These are phyloP conservation scores for Oryctes rhinoceros DNA, from an alignment of 1,140 invertebrate genomes.

Conservation along the genomic window DNA sequence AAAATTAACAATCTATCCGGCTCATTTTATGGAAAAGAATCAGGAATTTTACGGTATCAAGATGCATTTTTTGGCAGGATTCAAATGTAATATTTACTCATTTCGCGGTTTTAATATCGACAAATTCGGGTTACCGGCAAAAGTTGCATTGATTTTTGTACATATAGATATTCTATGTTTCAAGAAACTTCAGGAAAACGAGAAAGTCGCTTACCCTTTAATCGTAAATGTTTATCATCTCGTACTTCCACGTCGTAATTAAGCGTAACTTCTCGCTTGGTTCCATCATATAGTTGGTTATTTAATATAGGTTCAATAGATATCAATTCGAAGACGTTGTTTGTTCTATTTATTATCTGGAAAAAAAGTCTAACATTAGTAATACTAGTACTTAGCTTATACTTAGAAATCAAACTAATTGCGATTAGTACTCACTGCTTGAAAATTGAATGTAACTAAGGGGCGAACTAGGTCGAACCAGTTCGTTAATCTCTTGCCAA, in stretches of 20 bases:
- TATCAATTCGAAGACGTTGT: constrained; percentile 95
- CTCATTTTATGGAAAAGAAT: no score
- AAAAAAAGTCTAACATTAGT: constrained; percentile 45
- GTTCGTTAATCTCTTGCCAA: constrained; percentile 89
- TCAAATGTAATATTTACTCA: no score
- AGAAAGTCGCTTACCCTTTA: constrained; percentile 69
- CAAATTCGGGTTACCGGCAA: no score
- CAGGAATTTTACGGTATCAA: no score
- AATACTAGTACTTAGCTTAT: background rate
- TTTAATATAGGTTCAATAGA: constrained; percentile 83
- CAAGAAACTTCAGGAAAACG: no score
- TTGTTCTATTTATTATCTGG: constrained; percentile 91
- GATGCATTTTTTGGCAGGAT: no score
- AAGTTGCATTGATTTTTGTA: no score
- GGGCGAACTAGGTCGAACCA: constrained; percentile 92
- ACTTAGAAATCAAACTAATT: no score
- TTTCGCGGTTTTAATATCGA: no score
- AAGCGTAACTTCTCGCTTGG: constrained; percentile 66
- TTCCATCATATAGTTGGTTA: constrained; percentile 68
- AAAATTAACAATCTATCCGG: no score
- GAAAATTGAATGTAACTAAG: constrained; percentile 92
- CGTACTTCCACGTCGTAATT: constrained; percentile 70
- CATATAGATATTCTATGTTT: no score
- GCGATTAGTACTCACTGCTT: constrained; percentile 75
- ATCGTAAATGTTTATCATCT: constrained; percentile 76